Evolutionary conservation across 2,113 vertebrate genomes (phyloP).

Genomic region (Porphyrio hochstetteri): DNA sequence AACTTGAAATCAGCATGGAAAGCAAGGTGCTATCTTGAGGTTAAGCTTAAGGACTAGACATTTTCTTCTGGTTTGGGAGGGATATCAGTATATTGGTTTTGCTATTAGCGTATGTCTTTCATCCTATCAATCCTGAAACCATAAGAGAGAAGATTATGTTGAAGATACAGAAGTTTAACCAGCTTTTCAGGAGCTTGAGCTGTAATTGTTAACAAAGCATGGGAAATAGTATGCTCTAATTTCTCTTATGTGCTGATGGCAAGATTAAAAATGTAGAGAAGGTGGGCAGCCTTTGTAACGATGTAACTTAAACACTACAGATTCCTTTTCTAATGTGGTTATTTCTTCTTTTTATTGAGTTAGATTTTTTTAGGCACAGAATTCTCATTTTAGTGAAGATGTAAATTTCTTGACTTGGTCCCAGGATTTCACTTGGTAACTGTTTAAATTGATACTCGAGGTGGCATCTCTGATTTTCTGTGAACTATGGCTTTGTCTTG

Average conservation of each 20-base stretch:
- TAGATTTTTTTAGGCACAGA: neutral
- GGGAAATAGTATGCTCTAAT: neutral
- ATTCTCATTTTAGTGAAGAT: neutral
- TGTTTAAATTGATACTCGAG: neutral
- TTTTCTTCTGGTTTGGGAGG: neutral
- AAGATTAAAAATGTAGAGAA: neutral
- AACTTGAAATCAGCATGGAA: neutral
- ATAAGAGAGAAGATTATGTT: neutral
- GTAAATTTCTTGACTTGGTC: neutral
- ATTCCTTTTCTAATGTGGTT: neutral
- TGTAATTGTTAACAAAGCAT: neutral
- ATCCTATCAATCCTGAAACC: neutral
- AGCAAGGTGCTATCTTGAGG: neutral
- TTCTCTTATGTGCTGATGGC: neutral
- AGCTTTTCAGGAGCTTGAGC: neutral
- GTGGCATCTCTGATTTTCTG: neutral
- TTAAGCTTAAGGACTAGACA: neutral
- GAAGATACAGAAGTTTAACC: neutral
- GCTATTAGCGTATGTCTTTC: neutral
- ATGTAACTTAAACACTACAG: neutral
- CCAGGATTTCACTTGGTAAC: neutral
- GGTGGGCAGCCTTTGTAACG: neutral
- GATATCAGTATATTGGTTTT: neutral
- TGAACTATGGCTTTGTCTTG: neutral
- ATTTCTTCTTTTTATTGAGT: neutral